A percentile compares a stretch with the other conserved stretches of the same genome.
phyloP scores from a whole-genome alignment of 2,888 invertebrate species.

The Patella caerulea region DNA sequence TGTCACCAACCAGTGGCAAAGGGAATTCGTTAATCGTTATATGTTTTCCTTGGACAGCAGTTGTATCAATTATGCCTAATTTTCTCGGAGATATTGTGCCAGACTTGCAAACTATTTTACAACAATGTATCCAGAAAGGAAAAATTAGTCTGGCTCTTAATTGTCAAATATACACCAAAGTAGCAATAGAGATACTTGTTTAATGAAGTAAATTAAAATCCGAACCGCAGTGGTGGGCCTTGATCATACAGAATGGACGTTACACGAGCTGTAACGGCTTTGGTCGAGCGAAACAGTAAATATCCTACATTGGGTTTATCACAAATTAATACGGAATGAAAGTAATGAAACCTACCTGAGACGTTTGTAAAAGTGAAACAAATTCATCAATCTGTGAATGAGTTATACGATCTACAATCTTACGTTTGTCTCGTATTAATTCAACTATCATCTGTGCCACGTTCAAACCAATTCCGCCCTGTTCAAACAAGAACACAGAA shows the following conservation, averaged over 20 bases:
- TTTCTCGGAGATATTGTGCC: background rate
- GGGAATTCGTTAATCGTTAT: too few species aligned
- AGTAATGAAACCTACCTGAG: slow-evolving; percentile 56
- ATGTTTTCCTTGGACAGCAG: background rate
- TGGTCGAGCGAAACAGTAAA: background rate
- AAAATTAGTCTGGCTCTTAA: background rate
- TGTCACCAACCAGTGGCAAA: too few species aligned
- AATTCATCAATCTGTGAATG: slow-evolving; percentile 69
- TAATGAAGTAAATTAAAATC: too few species aligned
- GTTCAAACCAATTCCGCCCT: slow-evolving; percentile 71
- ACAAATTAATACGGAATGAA: too few species aligned
- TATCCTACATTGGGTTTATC: too few species aligned
- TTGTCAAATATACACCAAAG: background rate
- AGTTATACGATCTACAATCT: slow-evolving; percentile 71
- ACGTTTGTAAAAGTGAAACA: slow-evolving; percentile 63
- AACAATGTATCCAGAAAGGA: background rate
- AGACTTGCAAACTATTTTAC: background rate
- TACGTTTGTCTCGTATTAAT: slow-evolving; percentile 69
- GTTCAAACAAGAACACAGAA: slow-evolving; percentile 16
- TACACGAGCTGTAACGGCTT: too few species aligned
- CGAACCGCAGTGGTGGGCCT: too few species aligned
- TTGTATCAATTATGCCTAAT: background rate
- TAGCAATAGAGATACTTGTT: background rate
- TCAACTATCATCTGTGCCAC: slow-evolving; percentile 71
- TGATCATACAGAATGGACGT: too few species aligned